Evolutionary conservation across 2,888 invertebrate species (phyloP).

Genomic region (Ormyrus rosae): DNA sequence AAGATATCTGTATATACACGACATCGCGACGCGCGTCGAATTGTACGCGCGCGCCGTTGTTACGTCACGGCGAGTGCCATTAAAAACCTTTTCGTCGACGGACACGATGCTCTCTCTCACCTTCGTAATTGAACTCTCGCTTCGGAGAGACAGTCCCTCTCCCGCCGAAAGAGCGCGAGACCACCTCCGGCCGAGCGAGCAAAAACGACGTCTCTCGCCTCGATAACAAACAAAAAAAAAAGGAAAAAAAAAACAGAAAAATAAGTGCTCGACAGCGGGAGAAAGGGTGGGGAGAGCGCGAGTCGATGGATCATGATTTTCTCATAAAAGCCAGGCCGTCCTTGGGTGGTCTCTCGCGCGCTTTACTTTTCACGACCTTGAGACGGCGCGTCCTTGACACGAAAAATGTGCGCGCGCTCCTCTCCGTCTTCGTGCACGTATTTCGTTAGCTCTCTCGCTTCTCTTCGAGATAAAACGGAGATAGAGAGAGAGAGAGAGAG

Average conservation of each 20-base stretch:
- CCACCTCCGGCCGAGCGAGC: too few relatives aligned
- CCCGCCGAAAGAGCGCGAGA: too few relatives aligned
- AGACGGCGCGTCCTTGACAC: slow-evolving; percentile 54
- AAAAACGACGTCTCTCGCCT: too few relatives aligned
- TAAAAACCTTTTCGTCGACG: too few relatives aligned
- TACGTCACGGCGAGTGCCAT: too few relatives aligned
- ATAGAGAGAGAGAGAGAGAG: too few relatives aligned
- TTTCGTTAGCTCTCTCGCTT: neutral
- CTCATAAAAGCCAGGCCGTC: slow-evolving; percentile 38
- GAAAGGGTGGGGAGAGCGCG: slow-evolving; percentile 18
- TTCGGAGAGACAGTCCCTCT: too few relatives aligned
- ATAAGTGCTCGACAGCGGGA: slow-evolving; percentile 36
- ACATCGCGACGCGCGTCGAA: too few relatives aligned
- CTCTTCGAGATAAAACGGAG: neutral
- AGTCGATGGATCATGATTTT: slow-evolving; percentile 48
- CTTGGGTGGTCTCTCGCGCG: slow-evolving; percentile 49
- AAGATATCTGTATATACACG: too few relatives aligned
- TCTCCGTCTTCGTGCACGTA: neutral
- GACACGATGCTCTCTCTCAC: too few relatives aligned
- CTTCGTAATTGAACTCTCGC: too few relatives aligned
- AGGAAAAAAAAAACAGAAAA: slow-evolving; percentile 18
- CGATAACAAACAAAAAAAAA: neutral
- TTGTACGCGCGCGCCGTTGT: too few relatives aligned
- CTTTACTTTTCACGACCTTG: slow-evolving; percentile 57
- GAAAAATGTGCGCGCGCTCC: slow-evolving; percentile 22